These are phyloP conservation scores for Mycetomoellerius zeteki DNA, from an alignment of 1,140 invertebrate species.

Conservation along the genomic window DNA sequence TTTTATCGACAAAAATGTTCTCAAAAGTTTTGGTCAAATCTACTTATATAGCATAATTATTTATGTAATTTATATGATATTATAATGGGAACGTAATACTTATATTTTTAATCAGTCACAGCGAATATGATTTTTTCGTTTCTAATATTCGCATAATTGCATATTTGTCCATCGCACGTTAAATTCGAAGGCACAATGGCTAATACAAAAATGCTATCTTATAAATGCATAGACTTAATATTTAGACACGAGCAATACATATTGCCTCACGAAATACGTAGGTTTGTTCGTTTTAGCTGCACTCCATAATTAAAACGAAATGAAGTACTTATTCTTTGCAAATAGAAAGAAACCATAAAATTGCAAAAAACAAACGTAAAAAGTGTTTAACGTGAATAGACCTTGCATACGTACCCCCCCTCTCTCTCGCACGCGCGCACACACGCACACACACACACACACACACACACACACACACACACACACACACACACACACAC, in stretches of 20 bases:
- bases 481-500: too few species aligned
- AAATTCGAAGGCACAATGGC: conserved; percentile 70
- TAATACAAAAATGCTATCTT: conserved; percentile 64
- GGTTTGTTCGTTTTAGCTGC: conserved; percentile 1
- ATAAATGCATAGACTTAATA: conserved; percentile 55
- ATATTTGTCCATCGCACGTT: conserved; percentile 35
- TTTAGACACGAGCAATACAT: background rate
- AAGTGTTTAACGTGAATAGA: background rate
- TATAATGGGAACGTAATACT: conserved; percentile 37
- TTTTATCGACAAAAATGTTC: conserved; percentile 18
- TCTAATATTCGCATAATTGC: conserved; percentile 55
- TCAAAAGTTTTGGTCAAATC: conserved; percentile 36
- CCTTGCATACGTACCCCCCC: conserved; percentile 9
- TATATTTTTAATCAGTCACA: conserved; percentile 64
- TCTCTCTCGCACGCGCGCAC: too few species aligned
- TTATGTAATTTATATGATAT: conserved; percentile 43
- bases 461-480: too few species aligned
- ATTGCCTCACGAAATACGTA: conserved; percentile 23
- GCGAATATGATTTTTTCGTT: conserved; percentile 33
- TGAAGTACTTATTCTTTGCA: background rate
- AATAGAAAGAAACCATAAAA: conserved; percentile 22
- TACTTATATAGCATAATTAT: conserved; percentile 38
- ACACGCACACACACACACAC: too few species aligned
- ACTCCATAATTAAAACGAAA: conserved; percentile 1
- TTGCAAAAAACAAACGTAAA: background rate